Conservation (phyloP, 1,140 invertebrate species). For the Mycetomoellerius zeteki region DNA sequence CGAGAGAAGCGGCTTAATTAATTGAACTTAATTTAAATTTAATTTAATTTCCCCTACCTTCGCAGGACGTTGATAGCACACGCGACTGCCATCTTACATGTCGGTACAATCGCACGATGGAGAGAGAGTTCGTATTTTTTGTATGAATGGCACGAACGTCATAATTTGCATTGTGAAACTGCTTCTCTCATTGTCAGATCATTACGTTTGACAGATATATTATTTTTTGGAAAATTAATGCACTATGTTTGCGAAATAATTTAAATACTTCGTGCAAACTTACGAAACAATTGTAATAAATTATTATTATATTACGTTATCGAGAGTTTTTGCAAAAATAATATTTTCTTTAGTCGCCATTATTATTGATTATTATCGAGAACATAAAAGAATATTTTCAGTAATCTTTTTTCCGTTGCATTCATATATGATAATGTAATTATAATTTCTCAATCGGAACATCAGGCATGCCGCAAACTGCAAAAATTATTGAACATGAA, state of each 20-base stretch:
- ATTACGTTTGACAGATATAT: neutral
- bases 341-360: neutral
- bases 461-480: neutral
- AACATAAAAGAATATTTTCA: neutral
- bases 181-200: neutral
- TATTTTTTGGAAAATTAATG: constrained; percentile 1
- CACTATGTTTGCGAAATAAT: neutral
- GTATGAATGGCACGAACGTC: neutral
- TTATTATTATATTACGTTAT: neutral
- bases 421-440: constrained; percentile 9
- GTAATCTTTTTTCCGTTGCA: neutral
- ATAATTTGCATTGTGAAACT: neutral
- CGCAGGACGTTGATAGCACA: neutral
- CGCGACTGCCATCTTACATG: constrained; percentile 33
- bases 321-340: neutral
- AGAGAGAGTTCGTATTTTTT: constrained; percentile 3
- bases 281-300: neutral
- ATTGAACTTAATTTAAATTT: constrained; percentile 85
- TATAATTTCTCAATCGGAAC: constrained; percentile 41
- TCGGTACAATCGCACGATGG: neutral
- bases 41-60: constrained; percentile 79
- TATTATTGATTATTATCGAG: constrained; percentile 5
- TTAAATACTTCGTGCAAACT: neutral
- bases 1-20: constrained; percentile 80
- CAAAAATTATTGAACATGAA: constrained; percentile 58